Conservation (phyloP, 2,113 vertebrate species). For the Panthera leo region DNA sequence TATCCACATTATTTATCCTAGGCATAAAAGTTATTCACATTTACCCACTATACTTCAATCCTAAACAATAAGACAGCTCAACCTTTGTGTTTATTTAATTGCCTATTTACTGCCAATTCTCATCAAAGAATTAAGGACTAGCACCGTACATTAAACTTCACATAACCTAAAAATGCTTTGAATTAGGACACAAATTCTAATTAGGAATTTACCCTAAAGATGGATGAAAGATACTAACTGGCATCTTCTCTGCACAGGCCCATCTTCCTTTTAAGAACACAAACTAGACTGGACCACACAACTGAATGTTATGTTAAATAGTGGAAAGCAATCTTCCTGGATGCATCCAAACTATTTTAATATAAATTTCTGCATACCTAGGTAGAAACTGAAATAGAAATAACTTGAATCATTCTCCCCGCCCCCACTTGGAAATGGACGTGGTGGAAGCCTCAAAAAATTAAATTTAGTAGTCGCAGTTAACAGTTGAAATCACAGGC, state of each 20-base stretch:
- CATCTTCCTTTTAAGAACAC: slow-evolving; percentile 21
- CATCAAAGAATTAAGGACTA: not conserved
- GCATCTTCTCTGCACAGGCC: not conserved
- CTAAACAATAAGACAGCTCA: not conserved
- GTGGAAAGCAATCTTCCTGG: slow-evolving; percentile 13
- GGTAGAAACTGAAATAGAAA: not conserved
- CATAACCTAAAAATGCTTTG: slow-evolving; percentile 21
- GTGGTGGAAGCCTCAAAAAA: not conserved
- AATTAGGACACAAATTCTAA: not conserved
- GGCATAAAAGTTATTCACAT: slow-evolving; percentile 13
- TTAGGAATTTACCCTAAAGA: slow-evolving; percentile 34
- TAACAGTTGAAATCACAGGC: not conserved
- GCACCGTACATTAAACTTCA: not conserved
- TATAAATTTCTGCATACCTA: not conserved
- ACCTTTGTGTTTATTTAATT: not conserved
- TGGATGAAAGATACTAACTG: not conserved
- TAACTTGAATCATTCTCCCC: not conserved
- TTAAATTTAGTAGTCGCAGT: not conserved
- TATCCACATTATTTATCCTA: not conserved
- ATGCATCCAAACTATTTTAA: slow-evolving; percentile 25
- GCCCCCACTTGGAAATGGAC: not conserved
- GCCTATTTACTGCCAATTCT: not conserved
- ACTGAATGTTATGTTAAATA: not conserved
- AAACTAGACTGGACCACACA: not conserved
- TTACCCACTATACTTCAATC: not conserved